These are phyloP conservation scores for Cyanoderma ruficeps DNA, from an alignment of 2,113 vertebrate species.

Conservation along the genomic window DNA sequence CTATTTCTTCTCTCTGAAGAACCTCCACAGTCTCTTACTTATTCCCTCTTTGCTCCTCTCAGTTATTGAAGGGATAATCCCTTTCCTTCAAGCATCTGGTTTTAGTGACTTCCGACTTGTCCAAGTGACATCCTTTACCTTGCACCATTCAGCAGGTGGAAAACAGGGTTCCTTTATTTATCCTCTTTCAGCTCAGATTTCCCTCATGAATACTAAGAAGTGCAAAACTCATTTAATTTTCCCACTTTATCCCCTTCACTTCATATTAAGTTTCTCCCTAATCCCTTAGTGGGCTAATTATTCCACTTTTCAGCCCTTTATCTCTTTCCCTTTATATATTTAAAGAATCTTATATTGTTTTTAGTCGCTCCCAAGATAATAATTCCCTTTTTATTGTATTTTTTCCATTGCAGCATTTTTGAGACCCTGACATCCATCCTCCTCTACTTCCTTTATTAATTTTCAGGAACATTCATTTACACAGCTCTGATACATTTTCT, in stretches of 20 bases:
- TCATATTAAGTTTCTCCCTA: constrained; percentile 14
- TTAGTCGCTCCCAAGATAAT: constrained; percentile 45
- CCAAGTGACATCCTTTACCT: not conserved
- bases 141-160: not conserved
- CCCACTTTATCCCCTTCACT: constrained; percentile 32
- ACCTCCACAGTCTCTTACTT: not conserved
- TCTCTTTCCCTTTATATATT: constrained; percentile 40
- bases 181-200: constrained; percentile 15
- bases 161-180: constrained; percentile 18
- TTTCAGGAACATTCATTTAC: constrained; percentile 39
- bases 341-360: constrained; percentile 54
- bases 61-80: not conserved
- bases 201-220: not conserved
- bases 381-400: constrained; percentile 43
- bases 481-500: not conserved
- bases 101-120: not conserved
- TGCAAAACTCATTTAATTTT: constrained; percentile 56
- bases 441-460: constrained; percentile 7
- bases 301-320: constrained; percentile 41
- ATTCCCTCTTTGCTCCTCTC: not conserved
- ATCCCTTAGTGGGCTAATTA: constrained; percentile 64
- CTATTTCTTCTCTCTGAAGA: not conserved
- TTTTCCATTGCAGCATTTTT: constrained; percentile 3
- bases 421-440: constrained; percentile 1
- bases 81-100: not conserved